Evolutionary conservation across 2,113 vertebrate species (phyloP).

Genomic region (Sceloporus tristichus): DNA sequence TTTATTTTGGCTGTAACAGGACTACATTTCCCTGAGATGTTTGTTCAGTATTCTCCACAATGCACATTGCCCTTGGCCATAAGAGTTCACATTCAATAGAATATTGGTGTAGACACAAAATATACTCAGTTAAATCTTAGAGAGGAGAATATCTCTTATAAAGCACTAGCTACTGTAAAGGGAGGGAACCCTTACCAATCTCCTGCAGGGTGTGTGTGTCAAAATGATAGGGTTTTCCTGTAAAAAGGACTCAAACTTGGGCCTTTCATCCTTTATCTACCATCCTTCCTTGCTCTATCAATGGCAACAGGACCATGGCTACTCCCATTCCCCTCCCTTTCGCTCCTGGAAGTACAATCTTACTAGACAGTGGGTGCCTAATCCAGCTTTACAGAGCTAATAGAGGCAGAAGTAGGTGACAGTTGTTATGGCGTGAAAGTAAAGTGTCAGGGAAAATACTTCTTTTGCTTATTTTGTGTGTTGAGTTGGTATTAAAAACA

Average conservation of each 20-base stretch:
- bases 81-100: not conserved
- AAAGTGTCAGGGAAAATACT: not conserved
- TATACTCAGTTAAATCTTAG: not conserved
- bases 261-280: not conserved
- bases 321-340: not conserved
- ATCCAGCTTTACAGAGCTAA: not conserved
- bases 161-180: not conserved
- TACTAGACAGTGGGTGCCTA: not conserved
- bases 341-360: not conserved
- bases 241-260: not conserved
- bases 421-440: not conserved
- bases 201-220: not conserved
- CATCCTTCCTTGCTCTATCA: slow-evolving; percentile 3
- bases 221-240: not conserved
- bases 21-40: too few species aligned
- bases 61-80: not conserved
- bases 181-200: not conserved
- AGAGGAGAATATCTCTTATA: not conserved
- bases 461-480: not conserved
- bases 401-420: not conserved
- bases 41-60: not conserved
- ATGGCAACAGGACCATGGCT: not conserved
- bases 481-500: not conserved
- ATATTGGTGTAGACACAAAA: not conserved
- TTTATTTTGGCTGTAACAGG: too few species aligned